Percentiles rank a stretch among this genome's conserved stretches.
These are phyloP conservation scores for Galeopsomyia nigrocyanea DNA, from an alignment of 2,888 invertebrate genomes.

Conservation along the genomic window DNA sequence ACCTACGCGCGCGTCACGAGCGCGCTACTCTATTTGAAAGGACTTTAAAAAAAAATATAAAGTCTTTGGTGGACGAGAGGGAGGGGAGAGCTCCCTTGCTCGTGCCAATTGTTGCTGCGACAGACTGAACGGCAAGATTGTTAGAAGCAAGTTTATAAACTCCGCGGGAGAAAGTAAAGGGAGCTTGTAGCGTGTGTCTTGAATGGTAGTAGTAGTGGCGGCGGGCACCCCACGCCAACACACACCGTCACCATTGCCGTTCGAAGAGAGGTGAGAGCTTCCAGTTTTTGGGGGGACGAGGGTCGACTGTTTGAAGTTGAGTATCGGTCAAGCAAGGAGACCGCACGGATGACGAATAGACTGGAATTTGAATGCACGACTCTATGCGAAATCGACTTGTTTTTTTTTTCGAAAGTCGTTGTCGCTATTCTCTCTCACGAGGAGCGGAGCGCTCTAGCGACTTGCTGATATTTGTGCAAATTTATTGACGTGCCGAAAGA, in stretches of 20 bases:
- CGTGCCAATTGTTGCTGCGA: constrained; percentile 56
- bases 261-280: background rate
- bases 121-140: constrained; percentile 62
- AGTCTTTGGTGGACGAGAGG: too few species aligned
- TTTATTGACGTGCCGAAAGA: too few species aligned
- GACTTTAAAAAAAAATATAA: too few species aligned
- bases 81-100: constrained; percentile 14
- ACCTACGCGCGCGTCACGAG: background rate
- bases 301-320: too few species aligned
- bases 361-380: too few species aligned
- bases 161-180: constrained; percentile 64
- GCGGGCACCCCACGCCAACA: constrained; percentile 5
- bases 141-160: constrained; percentile 65
- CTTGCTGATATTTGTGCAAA: too few species aligned
- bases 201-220: background rate
- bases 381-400: too few species aligned
- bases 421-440: too few species aligned
- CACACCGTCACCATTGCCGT: background rate
- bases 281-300: constrained; percentile 11
- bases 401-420: too few species aligned
- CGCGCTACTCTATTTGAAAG: background rate
- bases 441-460: too few species aligned
- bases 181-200: constrained; percentile 34
- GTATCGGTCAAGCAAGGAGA: too few species aligned
- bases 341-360: too few species aligned